Percentiles rank a stretch among this genome's conserved stretches.
phyloP scores from a whole-genome alignment of 2,888 invertebrate species.

The Eupithecia inturbata region DNA sequence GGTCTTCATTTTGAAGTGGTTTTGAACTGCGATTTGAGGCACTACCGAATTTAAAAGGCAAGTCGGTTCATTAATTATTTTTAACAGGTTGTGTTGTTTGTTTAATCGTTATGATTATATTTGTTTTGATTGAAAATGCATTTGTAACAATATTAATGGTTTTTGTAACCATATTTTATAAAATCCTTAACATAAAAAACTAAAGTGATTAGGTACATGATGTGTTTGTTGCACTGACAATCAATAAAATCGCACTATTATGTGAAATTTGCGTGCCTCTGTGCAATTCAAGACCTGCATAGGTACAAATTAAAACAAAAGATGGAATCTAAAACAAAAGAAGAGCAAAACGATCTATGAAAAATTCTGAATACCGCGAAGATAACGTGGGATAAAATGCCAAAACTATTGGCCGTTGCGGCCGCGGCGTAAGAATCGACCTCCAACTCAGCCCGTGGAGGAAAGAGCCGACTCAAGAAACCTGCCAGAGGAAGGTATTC shows the following conservation, averaged over 20 bases:
- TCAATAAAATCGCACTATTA: neutral
- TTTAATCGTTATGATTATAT: conserved; percentile 8
- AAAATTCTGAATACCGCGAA: too few relatives aligned
- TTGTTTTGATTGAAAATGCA: conserved; percentile 13
- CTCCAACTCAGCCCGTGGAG: too few relatives aligned
- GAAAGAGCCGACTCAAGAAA: too few relatives aligned
- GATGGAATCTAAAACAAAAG: too few relatives aligned
- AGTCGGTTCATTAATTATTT: conserved; percentile 36
- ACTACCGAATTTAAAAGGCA: conserved; percentile 62
- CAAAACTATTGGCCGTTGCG: too few relatives aligned
- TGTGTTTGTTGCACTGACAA: neutral
- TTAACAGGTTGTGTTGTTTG: conserved; percentile 30
- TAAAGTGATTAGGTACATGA: neutral
- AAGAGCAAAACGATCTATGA: too few relatives aligned
- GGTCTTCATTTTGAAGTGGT: conserved; percentile 57
- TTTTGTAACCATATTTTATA: neutral
- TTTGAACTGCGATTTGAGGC: conserved; percentile 60
- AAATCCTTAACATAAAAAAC: neutral
- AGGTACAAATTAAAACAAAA: too few relatives aligned
- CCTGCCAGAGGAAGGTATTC: too few relatives aligned
- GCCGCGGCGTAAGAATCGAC: too few relatives aligned
- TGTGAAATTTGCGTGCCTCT: too few relatives aligned
- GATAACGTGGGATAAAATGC: too few relatives aligned
- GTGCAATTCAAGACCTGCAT: too few relatives aligned
- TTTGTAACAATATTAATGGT: conserved; percentile 13